Evolutionary conservation across 2,888 invertebrate genomes (phyloP), one percentile per base, ranked within the genome.

Genomic region (Polyploca ridens): DNA sequence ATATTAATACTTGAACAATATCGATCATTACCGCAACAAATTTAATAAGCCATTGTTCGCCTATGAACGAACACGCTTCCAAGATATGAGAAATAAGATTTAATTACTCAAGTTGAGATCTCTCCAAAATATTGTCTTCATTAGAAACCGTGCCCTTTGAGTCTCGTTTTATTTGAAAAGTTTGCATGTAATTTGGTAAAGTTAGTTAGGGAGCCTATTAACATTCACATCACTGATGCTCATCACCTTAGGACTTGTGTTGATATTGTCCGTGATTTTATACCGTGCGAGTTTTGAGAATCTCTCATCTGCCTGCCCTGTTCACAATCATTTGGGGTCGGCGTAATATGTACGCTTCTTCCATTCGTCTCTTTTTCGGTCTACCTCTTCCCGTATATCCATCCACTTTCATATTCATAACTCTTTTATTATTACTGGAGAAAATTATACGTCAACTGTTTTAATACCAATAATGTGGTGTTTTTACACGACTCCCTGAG

Each of bases 131-230:
- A 91, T 90, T 90, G 89, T 91, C 90, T 92, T 92, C 91, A 90
- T 91, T 90, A 91, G 87, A 86, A 79, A 72, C 78, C 66, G 73
- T 78, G 84, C 85, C 89, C 89, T 90, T 89, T 89, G 90, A 88
- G 83, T 78, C 82, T 72, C 86, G 86, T 90, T 92, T 92, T 90
- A 93, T 92, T 92, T 83, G 91, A 91, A 91, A 93, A 93, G 88
- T 93, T 93, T 76, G 68, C 79, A 79, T 84, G 86, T 91, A 90
- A 92, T 89, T 91, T 85, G 74, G 75, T 73, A 83, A 91, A 92
- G 85, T 90, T 87, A 81, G 87, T 88, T 85, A 86, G 79, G 69
- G 76, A 67, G 81, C 85, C 88, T 84, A 88, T 89, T 89, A 89
- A 85, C 86, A 84, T 86, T 85, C 84, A 79, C 81, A 73, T 79